Evolutionary conservation across 2,888 invertebrate species (phyloP).

Genomic region (Rosalia funebris): DNA sequence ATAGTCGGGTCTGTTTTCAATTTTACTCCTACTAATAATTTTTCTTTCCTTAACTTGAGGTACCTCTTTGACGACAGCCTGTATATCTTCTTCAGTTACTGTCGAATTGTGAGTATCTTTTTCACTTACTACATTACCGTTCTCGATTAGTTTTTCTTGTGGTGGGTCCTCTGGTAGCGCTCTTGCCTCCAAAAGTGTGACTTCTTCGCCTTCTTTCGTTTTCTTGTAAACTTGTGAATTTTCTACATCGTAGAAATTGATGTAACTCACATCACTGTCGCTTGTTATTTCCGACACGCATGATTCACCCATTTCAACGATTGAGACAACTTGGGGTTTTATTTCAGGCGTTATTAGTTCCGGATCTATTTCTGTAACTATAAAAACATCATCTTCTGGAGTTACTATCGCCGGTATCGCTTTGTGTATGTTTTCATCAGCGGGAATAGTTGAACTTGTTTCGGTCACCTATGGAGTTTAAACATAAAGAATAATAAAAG

Average conservation of each 20-base stretch:
- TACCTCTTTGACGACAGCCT: constrained; percentile 7
- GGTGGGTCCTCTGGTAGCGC: constrained; percentile 24
- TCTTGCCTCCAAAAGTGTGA: constrained; percentile 28
- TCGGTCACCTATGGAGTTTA: background rate
- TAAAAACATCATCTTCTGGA: constrained; percentile 10
- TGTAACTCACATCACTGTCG: constrained; percentile 60
- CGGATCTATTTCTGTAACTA: background rate
- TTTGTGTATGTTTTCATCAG: constrained; percentile 33
- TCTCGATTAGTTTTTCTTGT: constrained; percentile 12
- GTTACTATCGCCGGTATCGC: constrained; percentile 37
- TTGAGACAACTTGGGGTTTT: constrained; percentile 9
- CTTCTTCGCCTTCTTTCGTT: constrained; percentile 32
- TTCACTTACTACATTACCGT: constrained; percentile 15
- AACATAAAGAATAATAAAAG: no score
- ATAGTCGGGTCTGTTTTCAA: constrained; percentile 14
- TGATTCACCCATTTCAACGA: constrained; percentile 15
- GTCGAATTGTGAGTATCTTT: constrained; percentile 3
- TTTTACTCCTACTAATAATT: constrained; percentile 9
- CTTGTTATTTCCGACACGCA: constrained; percentile 48
- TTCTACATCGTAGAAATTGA: constrained; percentile 60
- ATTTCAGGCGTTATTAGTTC: constrained; percentile 5
- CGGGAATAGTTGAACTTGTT: background rate
- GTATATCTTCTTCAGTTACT: background rate
- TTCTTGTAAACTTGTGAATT: constrained; percentile 54
- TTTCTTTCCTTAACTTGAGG: constrained; percentile 20